Conservation (phyloP, 35 echinoderm and acorn worm species). For the Stichopus chloronotus region DNA sequence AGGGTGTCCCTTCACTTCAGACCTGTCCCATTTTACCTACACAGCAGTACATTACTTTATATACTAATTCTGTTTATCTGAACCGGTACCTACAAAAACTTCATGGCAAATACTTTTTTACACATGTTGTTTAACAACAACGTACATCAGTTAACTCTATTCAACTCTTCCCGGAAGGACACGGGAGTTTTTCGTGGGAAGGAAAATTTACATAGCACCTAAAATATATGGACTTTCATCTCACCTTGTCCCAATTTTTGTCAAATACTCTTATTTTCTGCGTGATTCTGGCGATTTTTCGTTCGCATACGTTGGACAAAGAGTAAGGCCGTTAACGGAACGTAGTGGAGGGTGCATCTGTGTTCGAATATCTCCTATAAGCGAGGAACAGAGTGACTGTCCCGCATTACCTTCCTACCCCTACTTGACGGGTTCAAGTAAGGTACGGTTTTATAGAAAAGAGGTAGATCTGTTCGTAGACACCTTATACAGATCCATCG, state of each 20-base stretch:
- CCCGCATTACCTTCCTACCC: not conserved
- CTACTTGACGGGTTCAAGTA: not conserved
- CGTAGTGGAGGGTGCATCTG: not conserved
- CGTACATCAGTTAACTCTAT: not conserved
- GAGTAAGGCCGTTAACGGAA: not conserved
- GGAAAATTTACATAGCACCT: not conserved
- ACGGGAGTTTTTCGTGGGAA: conserved; percentile 1
- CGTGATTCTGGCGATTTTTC: conserved; percentile 8
- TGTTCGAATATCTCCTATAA: not conserved
- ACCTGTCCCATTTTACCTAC: not conserved
- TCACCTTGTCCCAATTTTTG: not conserved
- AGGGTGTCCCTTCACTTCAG: not conserved
- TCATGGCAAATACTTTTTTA: not conserved
- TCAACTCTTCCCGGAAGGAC: not conserved
- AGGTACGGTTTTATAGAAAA: no score
- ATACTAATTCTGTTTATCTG: not conserved
- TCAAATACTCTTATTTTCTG: conserved; percentile 3
- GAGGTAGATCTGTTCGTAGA: no score
- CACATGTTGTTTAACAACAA: conserved; percentile 1
- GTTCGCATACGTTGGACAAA: not conserved
- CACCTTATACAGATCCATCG: no score
- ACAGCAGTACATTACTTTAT: conserved; percentile 4
- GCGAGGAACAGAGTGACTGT: not conserved
- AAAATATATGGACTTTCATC: not conserved
- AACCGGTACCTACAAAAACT: not conserved